Evolutionary conservation across 2,888 invertebrate genomes (phyloP), one percentile per base, ranked within the genome.

Genomic region (Lobophora halterata): DNA sequence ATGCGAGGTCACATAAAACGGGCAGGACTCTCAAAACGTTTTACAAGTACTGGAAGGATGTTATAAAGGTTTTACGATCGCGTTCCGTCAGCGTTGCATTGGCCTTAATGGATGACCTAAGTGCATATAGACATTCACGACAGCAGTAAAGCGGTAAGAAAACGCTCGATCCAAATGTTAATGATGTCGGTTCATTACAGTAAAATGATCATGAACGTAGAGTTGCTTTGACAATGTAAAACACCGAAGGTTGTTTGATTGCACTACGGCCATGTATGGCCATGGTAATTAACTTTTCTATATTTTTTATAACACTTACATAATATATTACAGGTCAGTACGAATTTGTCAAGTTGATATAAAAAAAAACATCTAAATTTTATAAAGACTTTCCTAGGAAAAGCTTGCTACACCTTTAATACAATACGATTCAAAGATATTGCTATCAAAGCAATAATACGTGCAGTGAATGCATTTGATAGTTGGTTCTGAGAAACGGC

Each of bases 11-110:
- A 58, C 71, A 83, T 83, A 83, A 81, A 81, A 76, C 65, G 63
- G 66, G 62, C 65, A 76, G 68, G 70, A 77, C 68, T 78, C 75
- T 79, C 71, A 76, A 82, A 85, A 77, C 80, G 85, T 68, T 85
- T 85, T 85, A 86, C 83, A 85, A 85, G 86, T 82, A 75, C 77
- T 85, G 81, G 82, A 82, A 83, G 85, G 85, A 85, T 83, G 83
- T 85, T 82, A 81, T 87, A 86, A 86, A 83, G 81, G 77, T 86
- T 87, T 86, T 83, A 86, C 74, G 82, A 79, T 76, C 79, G 72
- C 79, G 79, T 82, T 81, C 76, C 79, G 78, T 82, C 82, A 81
- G 78, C 70, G 77, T 66, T 86, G 83, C 86, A 81, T 70, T 72
- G 72, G 72, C 67, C 79, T 78, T 87, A 87, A 87, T 87, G 86